Base-by-base conservation (phyloP, 2,797 vertebrate species). In the Oreortyx pictus region DNA sequence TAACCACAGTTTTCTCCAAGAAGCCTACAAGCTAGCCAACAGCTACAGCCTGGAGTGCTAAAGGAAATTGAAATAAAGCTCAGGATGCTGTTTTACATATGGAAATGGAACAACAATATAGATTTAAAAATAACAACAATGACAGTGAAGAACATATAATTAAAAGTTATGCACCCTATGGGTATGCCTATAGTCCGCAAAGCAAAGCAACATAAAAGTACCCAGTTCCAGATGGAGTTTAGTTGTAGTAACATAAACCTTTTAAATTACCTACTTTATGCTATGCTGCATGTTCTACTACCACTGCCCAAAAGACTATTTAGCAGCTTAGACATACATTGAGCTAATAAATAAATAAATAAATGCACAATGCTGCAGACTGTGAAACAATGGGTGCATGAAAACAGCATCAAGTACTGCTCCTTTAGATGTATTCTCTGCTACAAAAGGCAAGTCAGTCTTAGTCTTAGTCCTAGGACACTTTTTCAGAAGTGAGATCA, bases 81-180 rank as follows among this genome's bases (percentile, higher is more conserved):
- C 68, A 70, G 35, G 66, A 91, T 50, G 10, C 29, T 39, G 83
- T 83, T 83, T 87, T 75, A 62, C 23, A 72, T 73, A 89, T 44
- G 70, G 87, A 92, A 95, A 71, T 47, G 37, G 57, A 74, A 94
- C 82, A 67, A 20, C 41, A 85, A 74, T 68, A 90, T 8, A 65
- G 33, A 57, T 54, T 65, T 89, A 89, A 68, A 92, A 92, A 95
- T 87, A 95, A 93, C 81, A 92, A 91, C 81, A 86, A 80, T 70
- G 80, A 68, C 81, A 93, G 89, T 12, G 16, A 93, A 59, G 86
- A 94, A 92, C 75, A 82, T 29, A 24, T 92, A 80, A 93, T 70
- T 89, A 24, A 9, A 64, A 92, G 61, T 85, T 89, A 82, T 47
- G 68, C 37, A 43, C 65, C 44, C 79, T 56, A n/a, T 75, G 84